Evolutionary conservation across 2,888 invertebrate species (phyloP).

Genomic region (Ophion obscuratus): DNA sequence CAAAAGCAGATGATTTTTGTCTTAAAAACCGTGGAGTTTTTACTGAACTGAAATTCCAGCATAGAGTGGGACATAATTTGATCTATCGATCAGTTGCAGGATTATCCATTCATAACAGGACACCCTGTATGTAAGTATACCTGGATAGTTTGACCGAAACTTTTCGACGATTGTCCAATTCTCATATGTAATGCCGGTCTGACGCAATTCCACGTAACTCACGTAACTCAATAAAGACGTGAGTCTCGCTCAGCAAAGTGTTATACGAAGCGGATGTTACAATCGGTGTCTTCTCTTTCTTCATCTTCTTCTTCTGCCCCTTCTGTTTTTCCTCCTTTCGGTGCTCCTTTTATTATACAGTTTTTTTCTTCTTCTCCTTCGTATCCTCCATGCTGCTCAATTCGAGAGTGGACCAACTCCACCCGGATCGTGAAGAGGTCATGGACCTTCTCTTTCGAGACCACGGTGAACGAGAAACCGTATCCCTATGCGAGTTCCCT

Average conservation of each 20-base stretch:
- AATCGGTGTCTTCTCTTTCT: constrained; percentile 60
- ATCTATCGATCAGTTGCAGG: no score
- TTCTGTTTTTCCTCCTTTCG: neutral
- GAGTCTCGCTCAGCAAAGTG: constrained; percentile 74
- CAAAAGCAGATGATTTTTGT: no score
- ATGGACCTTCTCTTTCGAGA: constrained; percentile 43
- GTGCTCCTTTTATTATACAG: constrained; percentile 49
- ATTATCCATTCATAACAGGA: no score
- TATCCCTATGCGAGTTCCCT: constrained; percentile 24
- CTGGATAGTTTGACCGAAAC: constrained; percentile 59
- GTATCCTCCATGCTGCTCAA: constrained; percentile 5
- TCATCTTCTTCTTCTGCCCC: constrained; percentile 37
- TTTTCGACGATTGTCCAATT: constrained; percentile 76
- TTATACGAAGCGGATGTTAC: constrained; percentile 69
- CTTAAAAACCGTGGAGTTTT: no score
- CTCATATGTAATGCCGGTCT: constrained; percentile 52
- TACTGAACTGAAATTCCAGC: no score
- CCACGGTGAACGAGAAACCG: constrained; percentile 24
- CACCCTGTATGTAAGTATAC: neutral
- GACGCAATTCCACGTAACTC: constrained; percentile 73
- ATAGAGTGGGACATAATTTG: no score
- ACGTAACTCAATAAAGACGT: constrained; percentile 72
- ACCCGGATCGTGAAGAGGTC: constrained; percentile 27
- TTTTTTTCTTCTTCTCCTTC: constrained; percentile 52
- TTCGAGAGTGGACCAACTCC: constrained; percentile 13